A percentile compares a stretch with the other conserved stretches of the same genome.
phyloP scores from a whole-genome alignment of 2,113 vertebrate species.

The Porphyrio hochstetteri region DNA sequence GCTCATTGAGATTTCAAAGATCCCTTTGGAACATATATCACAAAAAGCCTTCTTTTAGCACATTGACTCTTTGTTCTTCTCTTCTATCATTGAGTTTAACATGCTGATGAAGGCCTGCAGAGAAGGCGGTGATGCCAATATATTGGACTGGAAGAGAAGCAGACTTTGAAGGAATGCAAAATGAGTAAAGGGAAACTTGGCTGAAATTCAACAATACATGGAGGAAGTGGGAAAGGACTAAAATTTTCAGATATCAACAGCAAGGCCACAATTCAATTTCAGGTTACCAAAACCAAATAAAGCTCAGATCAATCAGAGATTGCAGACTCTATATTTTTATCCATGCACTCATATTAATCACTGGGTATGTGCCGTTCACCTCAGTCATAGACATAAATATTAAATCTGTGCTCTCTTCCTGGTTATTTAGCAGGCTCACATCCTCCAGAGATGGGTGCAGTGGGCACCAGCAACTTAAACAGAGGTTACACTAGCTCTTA shows the following conservation, averaged over 20 bases:
- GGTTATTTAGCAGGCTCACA: not conserved
- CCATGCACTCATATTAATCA: rapidly evolving
- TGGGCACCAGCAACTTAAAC: not conserved
- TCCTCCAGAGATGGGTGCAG: not conserved
- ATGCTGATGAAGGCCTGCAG: not conserved
- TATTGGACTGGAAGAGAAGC: not conserved
- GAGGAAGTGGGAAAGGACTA: not conserved
- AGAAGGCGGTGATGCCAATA: not conserved
- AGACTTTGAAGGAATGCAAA: not conserved
- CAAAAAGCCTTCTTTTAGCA: not conserved
- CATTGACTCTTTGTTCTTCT: not conserved
- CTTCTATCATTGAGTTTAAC: not conserved
- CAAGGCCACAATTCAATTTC: not conserved
- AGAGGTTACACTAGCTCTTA: not conserved
- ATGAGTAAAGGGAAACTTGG: not conserved
- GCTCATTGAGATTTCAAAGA: constrained; percentile 33
- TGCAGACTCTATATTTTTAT: not conserved
- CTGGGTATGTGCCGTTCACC: not conserved
- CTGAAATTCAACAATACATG: not conserved
- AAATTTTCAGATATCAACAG: not conserved
- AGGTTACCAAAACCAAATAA: not conserved
- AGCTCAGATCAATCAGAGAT: not conserved
- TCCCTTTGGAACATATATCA: not conserved
- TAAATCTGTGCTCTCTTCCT: not conserved
- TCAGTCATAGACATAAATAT: not conserved